phyloP scores from a whole-genome alignment of 1,140 invertebrate species.

The Procambarus virginalis region DNA sequence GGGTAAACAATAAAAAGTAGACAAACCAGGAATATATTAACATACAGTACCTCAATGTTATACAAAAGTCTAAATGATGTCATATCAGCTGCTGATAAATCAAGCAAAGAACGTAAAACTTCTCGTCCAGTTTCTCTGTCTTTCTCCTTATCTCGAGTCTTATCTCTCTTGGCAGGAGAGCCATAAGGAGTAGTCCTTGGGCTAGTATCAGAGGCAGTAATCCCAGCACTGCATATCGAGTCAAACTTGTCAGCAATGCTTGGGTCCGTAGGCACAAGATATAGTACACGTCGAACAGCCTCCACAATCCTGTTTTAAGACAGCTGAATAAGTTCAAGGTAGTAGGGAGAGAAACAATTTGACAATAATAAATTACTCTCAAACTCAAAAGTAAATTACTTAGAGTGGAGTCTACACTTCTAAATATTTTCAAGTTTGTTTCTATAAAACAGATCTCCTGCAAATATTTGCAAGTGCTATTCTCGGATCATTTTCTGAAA shows the following conservation, averaged over 20 bases:
- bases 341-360: too few species aligned
- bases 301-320: constrained; percentile 74
- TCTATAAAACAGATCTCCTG: too few species aligned
- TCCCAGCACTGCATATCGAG: constrained; percentile 71
- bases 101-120: constrained; percentile 74
- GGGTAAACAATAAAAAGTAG: not conserved
- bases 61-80: constrained; percentile 77
- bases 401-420: too few species aligned
- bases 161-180: constrained; percentile 72
- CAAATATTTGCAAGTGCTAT: too few species aligned
- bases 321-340: constrained; percentile 28
- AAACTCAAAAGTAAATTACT: too few species aligned
- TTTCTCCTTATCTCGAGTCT: constrained; percentile 67
- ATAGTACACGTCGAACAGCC: constrained; percentile 75
- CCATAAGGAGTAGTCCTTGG: constrained; percentile 71
- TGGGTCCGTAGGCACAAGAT: constrained; percentile 77
- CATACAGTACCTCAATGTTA: constrained; percentile 75
- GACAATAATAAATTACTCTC: too few species aligned
- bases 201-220: constrained; percentile 55
- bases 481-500: too few species aligned
- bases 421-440: too few species aligned
- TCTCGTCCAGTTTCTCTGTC: constrained; percentile 71
- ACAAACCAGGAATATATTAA: not conserved
- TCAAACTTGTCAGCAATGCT: constrained; percentile 75
- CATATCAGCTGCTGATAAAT: constrained; percentile 74